Base-by-base conservation (phyloP, 92 coral and sea anemone genomes). In the Porites lobata region DNA sequence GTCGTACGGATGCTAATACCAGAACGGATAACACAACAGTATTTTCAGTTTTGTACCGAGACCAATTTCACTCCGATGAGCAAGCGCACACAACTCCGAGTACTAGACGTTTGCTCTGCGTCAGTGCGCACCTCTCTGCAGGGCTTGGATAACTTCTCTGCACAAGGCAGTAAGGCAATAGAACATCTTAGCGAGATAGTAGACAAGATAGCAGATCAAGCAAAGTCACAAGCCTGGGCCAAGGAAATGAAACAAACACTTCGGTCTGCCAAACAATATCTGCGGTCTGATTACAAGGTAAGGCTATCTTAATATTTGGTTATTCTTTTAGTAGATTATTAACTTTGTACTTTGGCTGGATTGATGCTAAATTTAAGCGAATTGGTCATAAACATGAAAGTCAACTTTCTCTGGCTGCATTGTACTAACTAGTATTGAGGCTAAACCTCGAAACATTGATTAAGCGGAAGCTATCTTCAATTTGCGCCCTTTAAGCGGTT, bases 61-160 rank as follows among this genome's bases (percentile, higher is more conserved):
- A 90, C 89, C 75, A 65, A 69, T 17, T 90, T 74, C 54, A 76
- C 76, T 7, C 93, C 91, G 19, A 85, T 91, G 87, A 87, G 94
- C 81, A 75, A 82, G 82, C 51, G 77, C 76, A 91, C 91, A n/a
- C 65, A 76, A 65, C 81, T 52, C 38, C 70, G 91, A 52, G 90
- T 91, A 15, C 87, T 91, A 11, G 56, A 82, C 17, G 87, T 64
- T 43, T 91, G 94, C 68, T 69, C 94, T 1, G 92, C 92, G 20
- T 91, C 94, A 1, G 85, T 86, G 13, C 73, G 88, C 56, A 91
- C 75, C 38, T 91, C 88, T 70, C 82, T 91, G 0, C 94, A 91
- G 77, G 94, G 94, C 69, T 84, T 91, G 71, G 91, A 91, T 65
- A 86, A 87, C 74, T 81, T 91, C 51, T 80, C 80, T 12, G 91